These are phyloP conservation scores for Spongilla lacustris DNA, from an alignment of 37 sponge, comb jelly and placozoan genomes.

Conservation along the genomic window DNA sequence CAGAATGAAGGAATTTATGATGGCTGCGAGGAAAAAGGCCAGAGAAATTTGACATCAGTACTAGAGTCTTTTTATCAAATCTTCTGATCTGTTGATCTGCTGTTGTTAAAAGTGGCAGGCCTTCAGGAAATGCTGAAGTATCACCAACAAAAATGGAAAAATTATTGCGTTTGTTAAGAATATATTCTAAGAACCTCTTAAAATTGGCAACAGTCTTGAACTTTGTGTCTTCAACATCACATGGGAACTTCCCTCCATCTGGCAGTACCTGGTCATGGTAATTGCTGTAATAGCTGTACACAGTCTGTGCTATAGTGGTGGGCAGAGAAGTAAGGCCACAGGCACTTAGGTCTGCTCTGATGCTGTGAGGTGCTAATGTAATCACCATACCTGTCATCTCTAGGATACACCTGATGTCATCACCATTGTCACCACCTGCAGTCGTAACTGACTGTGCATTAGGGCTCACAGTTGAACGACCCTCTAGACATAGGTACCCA, in stretches of 20 bases:
- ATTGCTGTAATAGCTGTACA: conserved; percentile 14
- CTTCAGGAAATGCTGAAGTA: background rate
- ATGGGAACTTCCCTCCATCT: background rate
- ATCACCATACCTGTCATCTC: conserved; percentile 23
- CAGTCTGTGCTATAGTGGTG: background rate
- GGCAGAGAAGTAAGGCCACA: background rate
- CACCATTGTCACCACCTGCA: background rate
- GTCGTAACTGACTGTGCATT: background rate
- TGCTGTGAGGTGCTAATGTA: background rate
- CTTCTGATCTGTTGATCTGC: conserved; percentile 25
- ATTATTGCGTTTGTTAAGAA: background rate
- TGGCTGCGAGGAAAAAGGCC: conserved; percentile 9
- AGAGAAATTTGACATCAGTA: background rate
- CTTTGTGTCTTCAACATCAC: conserved; percentile 21
- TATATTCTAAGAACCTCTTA: conserved; percentile 14
- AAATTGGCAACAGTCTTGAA: conserved; percentile 20
- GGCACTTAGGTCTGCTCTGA: background rate
- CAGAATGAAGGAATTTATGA: conserved; percentile 38
- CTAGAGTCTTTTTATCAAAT: conserved; percentile 11
- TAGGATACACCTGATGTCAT: background rate
- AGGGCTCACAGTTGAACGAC: background rate
- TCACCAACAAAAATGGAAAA: background rate
- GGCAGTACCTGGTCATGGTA: background rate
- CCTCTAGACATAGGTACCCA: background rate
- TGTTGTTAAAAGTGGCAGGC: conserved; percentile 22